phyloP scores from a whole-genome alignment of 2,113 vertebrate genomes.

The Saimiri boliviensis region DNA sequence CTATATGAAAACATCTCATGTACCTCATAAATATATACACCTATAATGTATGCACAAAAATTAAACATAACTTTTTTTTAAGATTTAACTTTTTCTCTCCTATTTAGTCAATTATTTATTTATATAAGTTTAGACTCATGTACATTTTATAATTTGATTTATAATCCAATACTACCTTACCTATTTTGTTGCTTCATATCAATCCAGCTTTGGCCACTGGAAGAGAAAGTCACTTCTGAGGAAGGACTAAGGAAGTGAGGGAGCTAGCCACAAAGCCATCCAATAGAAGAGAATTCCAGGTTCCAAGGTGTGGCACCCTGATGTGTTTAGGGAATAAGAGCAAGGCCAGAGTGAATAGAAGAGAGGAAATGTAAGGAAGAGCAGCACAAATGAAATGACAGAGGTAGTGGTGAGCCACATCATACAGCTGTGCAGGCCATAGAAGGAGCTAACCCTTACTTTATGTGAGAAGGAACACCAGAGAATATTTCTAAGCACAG shows the following conservation, averaged over 20 bases:
- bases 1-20: no score
- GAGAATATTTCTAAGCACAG: constrained; percentile 12
- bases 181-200: constrained; percentile 35
- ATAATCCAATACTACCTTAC: constrained; percentile 35
- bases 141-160: constrained; percentile 3
- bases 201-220: neutral
- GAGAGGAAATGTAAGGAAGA: neutral
- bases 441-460: neutral
- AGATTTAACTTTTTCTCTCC: neutral
- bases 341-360: neutral
- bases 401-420: neutral
- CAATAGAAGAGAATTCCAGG: neutral
- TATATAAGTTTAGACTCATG: constrained; percentile 27
- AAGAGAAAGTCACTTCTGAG: neutral
- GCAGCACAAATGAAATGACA: neutral
- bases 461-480: constrained; percentile 12
- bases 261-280: neutral
- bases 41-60: no score
- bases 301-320: neutral
- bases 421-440: neutral
- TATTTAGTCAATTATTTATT: neutral
- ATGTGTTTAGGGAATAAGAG: neutral
- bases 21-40: no score
- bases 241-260: constrained; percentile 16
- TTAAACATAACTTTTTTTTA: neutral